Evolutionary conservation across 2,888 invertebrate species (phyloP).

Genomic region (Cerceris rybyensis): DNA sequence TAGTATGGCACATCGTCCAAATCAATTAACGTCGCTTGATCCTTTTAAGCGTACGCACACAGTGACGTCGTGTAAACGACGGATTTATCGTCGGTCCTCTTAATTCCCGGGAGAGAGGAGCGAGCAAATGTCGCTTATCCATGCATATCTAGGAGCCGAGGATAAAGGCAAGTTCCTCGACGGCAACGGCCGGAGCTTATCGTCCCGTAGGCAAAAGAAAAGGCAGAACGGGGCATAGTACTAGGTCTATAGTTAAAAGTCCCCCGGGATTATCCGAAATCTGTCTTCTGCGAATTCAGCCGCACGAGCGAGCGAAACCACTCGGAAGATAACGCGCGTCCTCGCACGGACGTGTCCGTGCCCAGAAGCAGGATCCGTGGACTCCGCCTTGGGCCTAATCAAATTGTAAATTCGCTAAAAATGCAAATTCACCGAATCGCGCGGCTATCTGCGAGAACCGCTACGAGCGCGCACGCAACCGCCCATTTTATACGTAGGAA

Average conservation of each 20-base stretch:
- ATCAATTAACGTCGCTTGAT: no score
- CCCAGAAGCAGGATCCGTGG: conserved; percentile 21
- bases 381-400: conserved; percentile 70
- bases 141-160: conserved; percentile 18
- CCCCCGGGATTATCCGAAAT: conserved; percentile 57
- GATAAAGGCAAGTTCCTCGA: conserved; percentile 10
- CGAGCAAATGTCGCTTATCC: conserved; percentile 13
- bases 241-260: conserved; percentile 31
- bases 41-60: no score
- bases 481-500: conserved; percentile 52
- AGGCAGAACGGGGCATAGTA: background rate
- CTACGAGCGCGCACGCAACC: conserved; percentile 61
- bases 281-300: conserved; percentile 53
- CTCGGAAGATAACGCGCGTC: conserved; percentile 34
- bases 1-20: no score
- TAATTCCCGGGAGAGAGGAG: conserved; percentile 1
- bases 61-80: no score
- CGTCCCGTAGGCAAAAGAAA: conserved; percentile 11
- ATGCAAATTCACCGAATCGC: conserved; percentile 77
- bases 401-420: conserved; percentile 79
- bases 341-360: conserved; percentile 4
- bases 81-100: conserved; percentile 4
- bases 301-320: conserved; percentile 35
- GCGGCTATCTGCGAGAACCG: conserved; percentile 59
- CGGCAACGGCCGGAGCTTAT: conserved; percentile 8